These are phyloP conservation scores for Ageneiosus marmoratus DNA, from an alignment of 2,113 vertebrate genomes.

Conservation along the genomic window DNA sequence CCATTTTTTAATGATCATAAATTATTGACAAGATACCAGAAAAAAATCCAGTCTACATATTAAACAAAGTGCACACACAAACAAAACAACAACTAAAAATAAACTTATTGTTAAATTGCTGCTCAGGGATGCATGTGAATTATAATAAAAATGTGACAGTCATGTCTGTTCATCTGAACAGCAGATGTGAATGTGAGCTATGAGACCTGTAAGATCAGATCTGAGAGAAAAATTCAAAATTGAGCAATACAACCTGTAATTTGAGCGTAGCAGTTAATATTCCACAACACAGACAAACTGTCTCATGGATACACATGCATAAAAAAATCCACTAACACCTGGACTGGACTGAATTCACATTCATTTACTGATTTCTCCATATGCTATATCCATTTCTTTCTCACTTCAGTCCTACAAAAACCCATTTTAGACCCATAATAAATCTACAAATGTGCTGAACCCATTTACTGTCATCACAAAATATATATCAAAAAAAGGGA, in stretches of 20 bases:
- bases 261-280: not conserved
- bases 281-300: not conserved
- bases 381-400: slow-evolving; percentile 60
- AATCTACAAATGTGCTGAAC: slow-evolving; percentile 58
- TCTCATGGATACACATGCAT: slow-evolving; percentile 5
- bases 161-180: not conserved
- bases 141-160: not conserved
- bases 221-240: not conserved
- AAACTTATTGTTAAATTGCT: not conserved
- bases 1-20: not conserved
- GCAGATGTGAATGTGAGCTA: not conserved
- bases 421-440: no score
- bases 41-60: not conserved
- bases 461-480: slow-evolving; percentile 47
- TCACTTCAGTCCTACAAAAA: slow-evolving; percentile 51
- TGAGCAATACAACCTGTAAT: not conserved
- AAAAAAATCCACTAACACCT: slow-evolving; percentile 4
- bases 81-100: not conserved
- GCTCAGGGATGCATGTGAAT: not conserved
- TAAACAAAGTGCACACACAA: no score
- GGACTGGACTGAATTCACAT: not conserved
- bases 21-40: not conserved
- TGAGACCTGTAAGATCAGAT: not conserved
- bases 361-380: slow-evolving; percentile 58
- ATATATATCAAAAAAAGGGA: slow-evolving; percentile 2